Evolutionary conservation across 2,113 vertebrate genomes (phyloP).

Genomic region (Axis porcinus): DNA sequence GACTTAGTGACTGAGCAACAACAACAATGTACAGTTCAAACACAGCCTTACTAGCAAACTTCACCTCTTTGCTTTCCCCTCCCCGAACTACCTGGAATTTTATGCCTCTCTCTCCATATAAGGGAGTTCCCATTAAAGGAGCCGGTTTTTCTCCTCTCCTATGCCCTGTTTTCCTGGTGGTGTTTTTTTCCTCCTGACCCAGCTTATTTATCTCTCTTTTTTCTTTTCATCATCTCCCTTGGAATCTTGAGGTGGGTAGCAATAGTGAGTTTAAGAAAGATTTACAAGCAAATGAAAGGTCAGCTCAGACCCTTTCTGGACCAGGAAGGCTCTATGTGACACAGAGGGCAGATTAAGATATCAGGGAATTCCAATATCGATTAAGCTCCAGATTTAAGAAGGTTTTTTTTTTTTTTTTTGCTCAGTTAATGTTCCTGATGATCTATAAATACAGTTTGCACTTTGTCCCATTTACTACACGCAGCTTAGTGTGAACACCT

Average conservation of each 20-base stretch:
- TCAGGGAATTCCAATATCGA: conserved; percentile 22
- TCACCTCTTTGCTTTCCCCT: background rate
- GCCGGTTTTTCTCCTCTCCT: background rate
- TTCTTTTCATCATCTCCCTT: conserved; percentile 1
- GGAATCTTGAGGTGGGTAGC: background rate
- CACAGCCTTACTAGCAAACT: background rate
- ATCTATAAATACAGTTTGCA: conserved; percentile 5
- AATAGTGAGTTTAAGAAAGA: conserved; percentile 35
- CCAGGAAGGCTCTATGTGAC: conserved; percentile 16
- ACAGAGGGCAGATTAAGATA: conserved; percentile 5
- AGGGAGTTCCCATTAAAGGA: background rate
- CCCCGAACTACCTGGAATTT: background rate
- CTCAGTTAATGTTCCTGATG: conserved; percentile 14
- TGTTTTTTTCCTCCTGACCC: background rate
- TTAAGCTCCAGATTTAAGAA: background rate
- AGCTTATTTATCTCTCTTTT: background rate
- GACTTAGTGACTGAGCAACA: background rate
- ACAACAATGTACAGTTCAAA: background rate
- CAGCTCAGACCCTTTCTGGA: background rate
- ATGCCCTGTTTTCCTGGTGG: background rate
- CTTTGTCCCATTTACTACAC: conserved; percentile 25
- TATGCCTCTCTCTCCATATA: background rate
- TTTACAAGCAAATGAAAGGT: conserved; percentile 2
- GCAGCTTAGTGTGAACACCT: background rate
- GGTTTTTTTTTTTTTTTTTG: background rate